Percentiles rank a stretch among this genome's conserved stretches.
Evolutionary conservation across 1,140 invertebrate genomes (phyloP).

Genomic region (Melitaea cinxia): DNA sequence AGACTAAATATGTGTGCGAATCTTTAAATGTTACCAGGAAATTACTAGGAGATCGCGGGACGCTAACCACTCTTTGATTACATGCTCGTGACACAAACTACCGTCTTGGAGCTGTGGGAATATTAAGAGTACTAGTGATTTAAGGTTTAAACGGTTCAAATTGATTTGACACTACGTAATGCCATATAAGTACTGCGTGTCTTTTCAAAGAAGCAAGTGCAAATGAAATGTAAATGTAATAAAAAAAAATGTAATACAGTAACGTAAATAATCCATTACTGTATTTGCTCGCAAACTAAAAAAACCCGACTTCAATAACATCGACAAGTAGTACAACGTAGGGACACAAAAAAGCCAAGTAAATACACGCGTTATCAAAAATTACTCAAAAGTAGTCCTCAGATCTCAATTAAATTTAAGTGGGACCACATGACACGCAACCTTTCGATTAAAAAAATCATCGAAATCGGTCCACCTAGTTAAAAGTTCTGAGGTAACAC

Average conservation of each 20-base stretch:
- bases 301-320: too few relatives aligned
- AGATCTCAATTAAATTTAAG: too few relatives aligned
- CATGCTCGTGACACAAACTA: constrained; percentile 40
- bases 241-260: neutral
- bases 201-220: neutral
- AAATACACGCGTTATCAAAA: too few relatives aligned
- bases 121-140: constrained; percentile 29
- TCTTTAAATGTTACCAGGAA: constrained; percentile 27
- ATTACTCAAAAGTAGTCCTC: too few relatives aligned
- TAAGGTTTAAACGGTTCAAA: constrained; percentile 18
- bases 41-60: constrained; percentile 39
- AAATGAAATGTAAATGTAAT: neutral
- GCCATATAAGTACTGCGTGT: neutral
- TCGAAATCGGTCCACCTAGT: too few relatives aligned
- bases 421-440: too few relatives aligned
- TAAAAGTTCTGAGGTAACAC: too few relatives aligned
- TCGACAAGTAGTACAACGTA: too few relatives aligned
- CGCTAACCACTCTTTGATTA: constrained; percentile 43
- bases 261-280: too few relatives aligned
- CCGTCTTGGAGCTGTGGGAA: constrained; percentile 37
- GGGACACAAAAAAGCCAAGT: too few relatives aligned
- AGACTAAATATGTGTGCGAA: constrained; percentile 12
- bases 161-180: constrained; percentile 14
- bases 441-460: too few relatives aligned
- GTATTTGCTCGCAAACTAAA: too few relatives aligned